Evolutionary conservation across 2,113 vertebrate species (phyloP).

Genomic region (Eulacestoma nigropectus): DNA sequence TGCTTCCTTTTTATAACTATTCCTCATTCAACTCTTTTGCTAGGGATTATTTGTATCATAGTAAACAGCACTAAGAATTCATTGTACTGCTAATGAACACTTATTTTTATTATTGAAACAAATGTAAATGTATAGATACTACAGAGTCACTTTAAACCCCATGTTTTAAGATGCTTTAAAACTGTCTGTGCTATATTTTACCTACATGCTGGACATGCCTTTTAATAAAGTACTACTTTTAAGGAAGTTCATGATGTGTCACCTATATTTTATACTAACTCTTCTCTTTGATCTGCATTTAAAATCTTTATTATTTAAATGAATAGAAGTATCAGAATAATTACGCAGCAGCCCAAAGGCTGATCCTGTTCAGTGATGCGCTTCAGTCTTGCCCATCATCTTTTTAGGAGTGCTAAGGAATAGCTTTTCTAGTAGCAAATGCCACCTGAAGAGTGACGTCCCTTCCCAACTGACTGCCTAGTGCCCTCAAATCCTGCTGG

Average conservation of each 20-base stretch:
- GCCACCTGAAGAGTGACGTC: not conserved
- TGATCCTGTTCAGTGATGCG: not conserved
- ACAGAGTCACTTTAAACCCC: not conserved
- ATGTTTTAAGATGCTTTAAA: not conserved
- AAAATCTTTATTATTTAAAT: not conserved
- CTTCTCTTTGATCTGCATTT: not conserved
- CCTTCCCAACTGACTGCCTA: not conserved
- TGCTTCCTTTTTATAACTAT: not conserved
- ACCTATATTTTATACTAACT: not conserved
- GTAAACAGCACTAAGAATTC: not conserved
- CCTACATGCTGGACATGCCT: not conserved
- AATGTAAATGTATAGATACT: not conserved
- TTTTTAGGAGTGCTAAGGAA: not conserved
- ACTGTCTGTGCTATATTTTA: not conserved
- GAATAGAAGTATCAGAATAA: not conserved
- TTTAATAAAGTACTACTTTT: not conserved
- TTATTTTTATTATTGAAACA: not conserved
- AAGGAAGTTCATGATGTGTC: not conserved
- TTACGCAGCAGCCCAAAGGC: not conserved
- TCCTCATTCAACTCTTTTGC: not conserved
- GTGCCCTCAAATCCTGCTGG: not conserved
- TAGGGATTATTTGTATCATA: not conserved
- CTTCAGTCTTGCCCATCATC: not conserved
- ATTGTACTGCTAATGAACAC: not conserved
- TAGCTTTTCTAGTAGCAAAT: not conserved